These are phyloP conservation scores for Forbesichthys papilliferus DNA, from an alignment of 2,113 vertebrate genomes.

Conservation along the genomic window DNA sequence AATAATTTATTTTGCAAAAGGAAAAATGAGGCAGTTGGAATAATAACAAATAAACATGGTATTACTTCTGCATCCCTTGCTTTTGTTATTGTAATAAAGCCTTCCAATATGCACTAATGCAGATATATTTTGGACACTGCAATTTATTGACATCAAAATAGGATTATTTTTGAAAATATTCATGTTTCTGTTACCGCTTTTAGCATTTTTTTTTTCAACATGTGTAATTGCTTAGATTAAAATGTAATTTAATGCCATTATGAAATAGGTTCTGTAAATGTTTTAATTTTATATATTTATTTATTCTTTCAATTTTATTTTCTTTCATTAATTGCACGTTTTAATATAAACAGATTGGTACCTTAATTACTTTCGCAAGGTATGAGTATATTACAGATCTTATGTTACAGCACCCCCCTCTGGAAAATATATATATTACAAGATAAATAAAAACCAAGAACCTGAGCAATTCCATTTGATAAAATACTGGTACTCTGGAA, in stretches of 20 bases:
- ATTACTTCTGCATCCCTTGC: too few species aligned
- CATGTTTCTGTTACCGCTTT: too few species aligned
- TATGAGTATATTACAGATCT: constrained; percentile 12
- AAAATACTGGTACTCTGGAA: not conserved
- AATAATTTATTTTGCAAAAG: too few species aligned
- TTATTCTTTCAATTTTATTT: constrained; percentile 7
- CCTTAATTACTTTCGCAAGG: not conserved
- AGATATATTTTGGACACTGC: too few species aligned
- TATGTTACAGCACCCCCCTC: constrained; percentile 64
- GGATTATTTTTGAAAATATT: too few species aligned
- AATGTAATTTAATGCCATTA: not conserved
- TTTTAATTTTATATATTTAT: not conserved
- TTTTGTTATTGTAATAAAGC: too few species aligned
- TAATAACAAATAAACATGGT: too few species aligned
- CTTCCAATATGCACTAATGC: too few species aligned
- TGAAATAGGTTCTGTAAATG: not conserved
- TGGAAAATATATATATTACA: constrained; percentile 62
- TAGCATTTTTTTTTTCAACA: too few species aligned
- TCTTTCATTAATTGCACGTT: not conserved
- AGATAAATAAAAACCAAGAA: not conserved
- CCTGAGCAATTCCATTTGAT: not conserved
- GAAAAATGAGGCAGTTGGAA: too few species aligned
- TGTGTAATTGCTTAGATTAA: not conserved
- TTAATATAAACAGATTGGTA: not conserved
- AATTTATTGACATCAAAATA: too few species aligned